Conservation (phyloP, 1,140 invertebrate genomes). For the Oncopodura yosiiana region DNA sequence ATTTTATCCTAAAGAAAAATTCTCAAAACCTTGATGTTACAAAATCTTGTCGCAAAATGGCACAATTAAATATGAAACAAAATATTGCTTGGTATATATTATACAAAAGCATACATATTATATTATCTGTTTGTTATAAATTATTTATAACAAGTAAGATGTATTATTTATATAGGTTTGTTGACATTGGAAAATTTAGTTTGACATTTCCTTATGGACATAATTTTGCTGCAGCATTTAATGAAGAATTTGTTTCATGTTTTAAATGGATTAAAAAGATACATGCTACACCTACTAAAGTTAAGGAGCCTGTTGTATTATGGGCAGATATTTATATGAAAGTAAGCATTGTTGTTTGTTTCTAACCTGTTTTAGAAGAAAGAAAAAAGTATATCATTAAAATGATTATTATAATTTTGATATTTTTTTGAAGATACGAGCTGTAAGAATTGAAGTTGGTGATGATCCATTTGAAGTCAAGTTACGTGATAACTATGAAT, state of each 20-base stretch:
- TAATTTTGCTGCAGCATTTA: conserved; percentile 83
- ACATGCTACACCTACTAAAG: conserved; percentile 57
- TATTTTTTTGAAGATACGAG: conserved; percentile 52
- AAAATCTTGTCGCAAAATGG: conserved; percentile 13
- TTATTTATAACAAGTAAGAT: background rate
- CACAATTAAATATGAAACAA: conserved; percentile 11
- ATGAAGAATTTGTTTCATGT: conserved; percentile 78
- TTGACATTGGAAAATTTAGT: conserved; percentile 59
- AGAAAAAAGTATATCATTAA: background rate
- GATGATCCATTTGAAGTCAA: conserved; percentile 98
- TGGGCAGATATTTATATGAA: conserved; percentile 71
- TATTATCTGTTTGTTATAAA: background rate
- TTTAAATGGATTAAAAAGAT: conserved; percentile 86
- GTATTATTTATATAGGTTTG: conserved; percentile 38
- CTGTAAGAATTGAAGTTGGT: conserved; percentile 77
- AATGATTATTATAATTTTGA: background rate
- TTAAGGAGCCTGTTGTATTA: conserved; percentile 55
- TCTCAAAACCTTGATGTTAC: conserved; percentile 16
- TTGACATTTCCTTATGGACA: conserved; percentile 85
- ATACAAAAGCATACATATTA: background rate
- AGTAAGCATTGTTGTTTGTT: too few species aligned
- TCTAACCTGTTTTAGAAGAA: background rate
- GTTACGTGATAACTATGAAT: conserved; percentile 87
- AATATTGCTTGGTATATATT: conserved; percentile 28
- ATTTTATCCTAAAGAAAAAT: conserved; percentile 22